Base-by-base conservation (phyloP, 2,113 vertebrate genomes). In the Pelmatolapia mariae region DNA sequence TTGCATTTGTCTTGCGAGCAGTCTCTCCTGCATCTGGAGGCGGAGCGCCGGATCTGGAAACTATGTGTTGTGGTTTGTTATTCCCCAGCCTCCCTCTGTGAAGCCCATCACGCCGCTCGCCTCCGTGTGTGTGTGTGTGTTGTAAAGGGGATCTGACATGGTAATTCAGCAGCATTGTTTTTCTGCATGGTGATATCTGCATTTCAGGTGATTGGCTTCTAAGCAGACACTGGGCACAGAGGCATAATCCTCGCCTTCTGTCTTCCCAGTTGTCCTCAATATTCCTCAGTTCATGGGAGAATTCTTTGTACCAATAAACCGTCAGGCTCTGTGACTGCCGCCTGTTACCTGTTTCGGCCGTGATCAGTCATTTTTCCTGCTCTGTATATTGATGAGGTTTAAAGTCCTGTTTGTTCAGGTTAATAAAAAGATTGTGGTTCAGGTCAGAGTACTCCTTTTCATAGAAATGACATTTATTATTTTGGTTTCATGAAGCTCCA, bases 11-110 rank as follows among this genome's bases (percentile, higher is more conserved):
- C 92, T 93, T n/a, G n/a, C 78, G 73, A 91, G 56, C 89, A 83
- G 88, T 89, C 80, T 85, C 89, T 85, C 66, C 79, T 57, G 90
- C 52, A 13, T 88, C 88, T 87, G 6, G 61, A 59, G 82, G 91
- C 85, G 7, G 73, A 38, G 81, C 22, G 31, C 11, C 13, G 81
- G 81, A 86, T 86, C 89, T 94, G 94, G 95, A 95, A 95, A 94
- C 80, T 94, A 93, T 95, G 93, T 86, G 91, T 61, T 94, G 95
- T 31, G 90, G 95, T 95, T 90, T 92, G 89, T 94, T 86, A 85
- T 90, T 91, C 91, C 87, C 86, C 87, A 82, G 59, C 84, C 85
- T 84, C 95, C 90, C 86, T 90, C 92, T 91, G 93, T 45, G 90
- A 89, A 87, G 87, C 83, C 61, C 92, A 89, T 91, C 88, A 84